Base-by-base conservation (phyloP, 1,140 invertebrate genomes). In the Aphaenogaster ashmeadi region DNA sequence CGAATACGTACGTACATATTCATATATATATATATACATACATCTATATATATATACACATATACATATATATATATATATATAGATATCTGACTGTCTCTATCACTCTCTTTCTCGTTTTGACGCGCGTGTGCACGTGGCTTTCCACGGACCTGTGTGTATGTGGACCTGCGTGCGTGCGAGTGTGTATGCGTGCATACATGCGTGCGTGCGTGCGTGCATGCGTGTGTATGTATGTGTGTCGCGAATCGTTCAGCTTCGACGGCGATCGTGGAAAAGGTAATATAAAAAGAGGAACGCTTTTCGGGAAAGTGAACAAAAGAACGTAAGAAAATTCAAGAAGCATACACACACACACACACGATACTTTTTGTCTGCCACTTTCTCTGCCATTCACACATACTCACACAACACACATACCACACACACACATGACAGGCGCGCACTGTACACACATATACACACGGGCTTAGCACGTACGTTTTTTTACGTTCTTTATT, bases 1-100 rank as follows among this genome's bases (percentile, higher is more conserved):
- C 92, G 91, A 92, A 91, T 93, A 93, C 91, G 91, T 94, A 94
- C 93, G 92, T 94, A 93, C 89, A 91, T 92, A 92, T 92, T 92
- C 91, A 91, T 91, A 92, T 64, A 79, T 41, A 78, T 64, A 91
- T 90, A 91, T 88, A 88, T 72, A 92, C 88, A 90, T 92, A 93
- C 33, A 83, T 66, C 38, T 80, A 93, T 91, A 91, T 94, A 91
- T 88, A 90, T 91, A 92, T 91, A 90, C 79, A 91, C 86, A 91
- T 85, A 89, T 56, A 91, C 83, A 89, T 91, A 90, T 38, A 74
- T 50, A 74, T 74, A 84, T 71, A 81, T 84, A 84, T 74, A 83
- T 83, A 72, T 74, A 84, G 87, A 84, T 84, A 84, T 74, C 75
- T 87, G 85, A 87, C 89, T 83, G 69, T 89, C 83, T 91, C 67